phyloP scores from a whole-genome alignment of 2,797 vertebrate genomes.

The Falco naumanni region DNA sequence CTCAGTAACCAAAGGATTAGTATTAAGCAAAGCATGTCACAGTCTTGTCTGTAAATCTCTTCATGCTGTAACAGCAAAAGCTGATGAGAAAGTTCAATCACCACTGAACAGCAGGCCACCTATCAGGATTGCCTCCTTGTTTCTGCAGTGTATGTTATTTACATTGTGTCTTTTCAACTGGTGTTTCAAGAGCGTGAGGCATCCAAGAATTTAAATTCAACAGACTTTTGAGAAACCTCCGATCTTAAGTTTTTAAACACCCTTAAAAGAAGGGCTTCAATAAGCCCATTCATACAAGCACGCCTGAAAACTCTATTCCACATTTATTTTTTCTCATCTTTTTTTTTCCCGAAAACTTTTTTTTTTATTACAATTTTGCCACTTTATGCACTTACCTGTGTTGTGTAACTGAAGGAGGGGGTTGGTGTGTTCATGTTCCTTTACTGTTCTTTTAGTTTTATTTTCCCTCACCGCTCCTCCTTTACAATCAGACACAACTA shows the following conservation, averaged over 20 bases:
- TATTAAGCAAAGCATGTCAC: not conserved
- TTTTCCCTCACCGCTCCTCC: not conserved
- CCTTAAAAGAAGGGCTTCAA: not conserved
- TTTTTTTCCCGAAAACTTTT: not conserved
- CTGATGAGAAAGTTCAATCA: slow-evolving; percentile 19
- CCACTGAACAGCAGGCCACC: not conserved
- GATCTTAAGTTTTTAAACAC: not conserved
- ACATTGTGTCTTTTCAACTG: not conserved
- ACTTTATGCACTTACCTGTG: not conserved
- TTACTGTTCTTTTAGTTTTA: not conserved
- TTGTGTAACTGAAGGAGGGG: not conserved
- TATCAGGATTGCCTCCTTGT: not conserved
- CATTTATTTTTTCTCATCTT: not conserved
- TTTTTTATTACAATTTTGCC: not conserved
- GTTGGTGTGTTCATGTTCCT: not conserved
- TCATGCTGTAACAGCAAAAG: not conserved
- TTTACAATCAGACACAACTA: not conserved
- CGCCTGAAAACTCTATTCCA: not conserved
- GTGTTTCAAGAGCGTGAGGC: not conserved
- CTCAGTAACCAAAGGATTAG: not conserved
- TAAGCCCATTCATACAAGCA: not conserved
- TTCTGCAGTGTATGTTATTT: not conserved
- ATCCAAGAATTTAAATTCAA: not conserved
- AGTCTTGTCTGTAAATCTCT: not conserved
- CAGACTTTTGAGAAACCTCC: not conserved